These are phyloP conservation scores for Dolichopus griseipennis DNA, from an alignment of 2,888 invertebrate genomes.

Conservation along the genomic window DNA sequence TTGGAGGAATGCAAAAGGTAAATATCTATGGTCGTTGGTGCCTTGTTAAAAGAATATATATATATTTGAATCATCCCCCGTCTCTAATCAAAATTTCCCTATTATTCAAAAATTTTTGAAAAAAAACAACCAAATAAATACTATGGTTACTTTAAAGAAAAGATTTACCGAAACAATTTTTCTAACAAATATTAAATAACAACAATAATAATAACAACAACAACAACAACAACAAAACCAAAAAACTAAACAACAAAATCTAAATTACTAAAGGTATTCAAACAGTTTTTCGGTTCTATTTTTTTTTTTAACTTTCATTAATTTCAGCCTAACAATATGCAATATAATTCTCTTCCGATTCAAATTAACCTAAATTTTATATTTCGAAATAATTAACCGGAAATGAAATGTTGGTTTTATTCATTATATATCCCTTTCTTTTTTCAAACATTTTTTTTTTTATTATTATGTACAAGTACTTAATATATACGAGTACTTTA, in stretches of 20 bases:
- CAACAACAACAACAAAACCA: not conserved
- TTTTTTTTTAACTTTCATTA: conserved; percentile 9
- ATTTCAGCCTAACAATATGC: conserved; percentile 1
- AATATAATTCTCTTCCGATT: not conserved
- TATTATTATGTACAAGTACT: no score
- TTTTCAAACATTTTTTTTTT: no score
- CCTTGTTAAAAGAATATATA: not conserved
- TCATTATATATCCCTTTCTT: not conserved
- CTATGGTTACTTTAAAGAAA: conserved; percentile 6
- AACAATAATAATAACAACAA: not conserved
- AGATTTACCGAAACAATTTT: not conserved
- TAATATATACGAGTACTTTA: no score
- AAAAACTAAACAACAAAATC: not conserved
- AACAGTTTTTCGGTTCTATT: not conserved
- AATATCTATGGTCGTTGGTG: not conserved
- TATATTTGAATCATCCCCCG: not conserved
- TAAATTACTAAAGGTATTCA: not conserved
- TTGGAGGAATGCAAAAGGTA: not conserved
- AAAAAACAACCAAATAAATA: not conserved
- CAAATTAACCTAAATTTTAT: conserved; percentile 11
- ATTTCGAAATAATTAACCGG: not conserved
- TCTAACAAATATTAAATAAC: not conserved
- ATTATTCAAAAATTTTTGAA: not conserved
- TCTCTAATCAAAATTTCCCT: no score
- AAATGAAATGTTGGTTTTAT: not conserved